Percentiles rank a stretch among this genome's conserved stretches.
phyloP scores from a whole-genome alignment of 2,797 vertebrate genomes.

The Centroberyx gerrardi region DNA sequence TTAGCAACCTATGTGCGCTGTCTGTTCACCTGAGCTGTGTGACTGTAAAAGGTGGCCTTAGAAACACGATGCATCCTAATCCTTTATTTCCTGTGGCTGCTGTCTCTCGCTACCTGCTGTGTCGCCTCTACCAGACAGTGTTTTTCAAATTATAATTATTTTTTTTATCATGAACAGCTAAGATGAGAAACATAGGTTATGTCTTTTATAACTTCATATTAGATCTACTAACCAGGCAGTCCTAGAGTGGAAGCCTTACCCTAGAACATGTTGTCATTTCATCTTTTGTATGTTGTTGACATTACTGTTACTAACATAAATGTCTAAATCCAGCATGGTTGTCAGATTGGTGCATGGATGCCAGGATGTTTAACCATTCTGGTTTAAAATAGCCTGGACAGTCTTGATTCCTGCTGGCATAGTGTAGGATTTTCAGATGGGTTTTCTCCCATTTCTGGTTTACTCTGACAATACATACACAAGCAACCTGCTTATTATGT shows the following conservation, averaged over 20 bases:
- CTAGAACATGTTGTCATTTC: slow-evolving; percentile 5
- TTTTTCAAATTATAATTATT: too few relatives aligned
- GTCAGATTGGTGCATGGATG: not conserved
- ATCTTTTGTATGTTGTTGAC: slow-evolving; percentile 17
- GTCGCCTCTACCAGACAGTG: slow-evolving; percentile 1
- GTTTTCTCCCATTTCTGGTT: not conserved
- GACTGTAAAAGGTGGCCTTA: not conserved
- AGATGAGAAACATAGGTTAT: not conserved
- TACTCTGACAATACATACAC: too few relatives aligned
- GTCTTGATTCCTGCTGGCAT: not conserved
- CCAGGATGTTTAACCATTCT: not conserved
- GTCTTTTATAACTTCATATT: not conserved
- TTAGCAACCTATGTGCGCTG: not conserved
- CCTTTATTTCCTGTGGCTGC: not conserved
- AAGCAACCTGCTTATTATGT: too few relatives aligned
- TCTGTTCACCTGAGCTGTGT: too few relatives aligned
- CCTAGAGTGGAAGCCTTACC: not conserved
- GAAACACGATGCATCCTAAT: slow-evolving; percentile 20
- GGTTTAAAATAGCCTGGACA: not conserved
- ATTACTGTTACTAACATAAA: slow-evolving; percentile 1
- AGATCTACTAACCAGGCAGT: not conserved
- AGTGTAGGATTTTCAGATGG: not conserved
- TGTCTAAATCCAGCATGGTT: not conserved
- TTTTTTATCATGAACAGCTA: too few relatives aligned
- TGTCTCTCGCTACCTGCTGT: not conserved